Base-by-base conservation (phyloP, 2,113 vertebrate species). In the Perca flavescens region DNA sequence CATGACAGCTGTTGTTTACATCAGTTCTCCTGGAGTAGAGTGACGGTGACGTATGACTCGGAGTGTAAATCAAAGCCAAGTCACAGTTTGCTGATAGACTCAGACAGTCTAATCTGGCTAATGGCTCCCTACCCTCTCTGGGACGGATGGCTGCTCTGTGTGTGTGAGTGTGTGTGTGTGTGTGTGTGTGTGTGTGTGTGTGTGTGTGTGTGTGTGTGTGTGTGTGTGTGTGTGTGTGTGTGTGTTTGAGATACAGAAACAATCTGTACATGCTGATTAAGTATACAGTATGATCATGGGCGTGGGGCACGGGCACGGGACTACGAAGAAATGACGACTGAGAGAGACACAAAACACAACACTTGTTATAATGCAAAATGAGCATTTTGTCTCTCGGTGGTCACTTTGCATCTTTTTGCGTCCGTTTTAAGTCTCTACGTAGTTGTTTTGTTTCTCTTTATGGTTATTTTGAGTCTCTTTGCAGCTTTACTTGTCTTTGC, bases 51-150 rank as follows among this genome's bases (percentile, higher is more conserved):
- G 71, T 75, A 68, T 49, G 63, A 6, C 62, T 34, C 16, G 1
- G 66, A 13, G 70, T 5, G 40, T 92, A 88, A 89, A 89, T 90
- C 82, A 87, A 46, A 2, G 34, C 16, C 36, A 54, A 80, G 78
- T 43, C 78, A 87, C 82, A 28, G 82, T 82, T 71, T 25, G 73
- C 86, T 74, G 80, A 89, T 86, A 34, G 70, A 87, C 74, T 74
- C 66, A 56, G 84, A 88, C 88, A 90, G 77, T 21, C 73, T 92
- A 88, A 93, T 93, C 89, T 86, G 88, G 85, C 62, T 91, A 91
- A 93, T 93, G 92, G 91, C 82, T 78, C 21, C 52, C 70, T 19
- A 25, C 19, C 79, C 66, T 75, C 70, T 58, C 13, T 14, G 50
- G 69, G 80, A 86, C 34, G 70, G 80, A 91, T 91, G 69, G 16